A percentile compares a stretch with the other conserved stretches of the same genome.
Conservation (phyloP, 2,113 vertebrate species). For the Cheilinus undulatus region DNA sequence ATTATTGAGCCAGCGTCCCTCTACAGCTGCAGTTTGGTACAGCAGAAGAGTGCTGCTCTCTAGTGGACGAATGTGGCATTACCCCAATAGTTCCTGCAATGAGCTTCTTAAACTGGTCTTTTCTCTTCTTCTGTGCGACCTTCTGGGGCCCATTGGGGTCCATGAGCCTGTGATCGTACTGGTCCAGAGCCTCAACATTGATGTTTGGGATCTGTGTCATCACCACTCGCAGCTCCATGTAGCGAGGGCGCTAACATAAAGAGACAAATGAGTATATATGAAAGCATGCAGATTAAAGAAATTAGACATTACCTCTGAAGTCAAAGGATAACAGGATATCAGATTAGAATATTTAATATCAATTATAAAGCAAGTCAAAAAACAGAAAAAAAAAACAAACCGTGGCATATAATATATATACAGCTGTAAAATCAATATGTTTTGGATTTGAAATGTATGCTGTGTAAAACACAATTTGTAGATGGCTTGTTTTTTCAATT, state of each 20-base stretch:
- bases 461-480: too few relatives aligned
- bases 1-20: slow-evolving; percentile 16
- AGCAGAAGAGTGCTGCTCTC: slow-evolving; percentile 43
- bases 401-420: background rate
- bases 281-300: background rate
- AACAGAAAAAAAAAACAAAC: background rate
- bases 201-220: slow-evolving; percentile 96
- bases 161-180: slow-evolving; percentile 91
- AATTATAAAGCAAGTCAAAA: too few relatives aligned
- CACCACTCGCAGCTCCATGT: slow-evolving; percentile 88
- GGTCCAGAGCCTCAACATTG: slow-evolving; percentile 89
- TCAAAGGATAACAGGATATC: background rate
- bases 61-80: slow-evolving; percentile 66
- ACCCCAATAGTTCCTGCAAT: slow-evolving; percentile 95
- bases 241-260: slow-evolving; percentile 88
- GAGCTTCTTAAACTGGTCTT: slow-evolving; percentile 95
- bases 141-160: slow-evolving; percentile 88
- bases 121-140: slow-evolving; percentile 90
- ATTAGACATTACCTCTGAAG: too few relatives aligned
- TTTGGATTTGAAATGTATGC: too few relatives aligned
- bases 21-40: slow-evolving; percentile 1
- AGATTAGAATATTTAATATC: background rate
- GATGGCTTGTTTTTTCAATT: too few relatives aligned
- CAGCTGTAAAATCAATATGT: background rate
- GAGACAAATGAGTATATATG: background rate